A percentile compares a stretch with the other conserved stretches of the same genome.
These are phyloP conservation scores for Aplocera efformata DNA, from an alignment of 2,888 invertebrate genomes.

Conservation along the genomic window DNA sequence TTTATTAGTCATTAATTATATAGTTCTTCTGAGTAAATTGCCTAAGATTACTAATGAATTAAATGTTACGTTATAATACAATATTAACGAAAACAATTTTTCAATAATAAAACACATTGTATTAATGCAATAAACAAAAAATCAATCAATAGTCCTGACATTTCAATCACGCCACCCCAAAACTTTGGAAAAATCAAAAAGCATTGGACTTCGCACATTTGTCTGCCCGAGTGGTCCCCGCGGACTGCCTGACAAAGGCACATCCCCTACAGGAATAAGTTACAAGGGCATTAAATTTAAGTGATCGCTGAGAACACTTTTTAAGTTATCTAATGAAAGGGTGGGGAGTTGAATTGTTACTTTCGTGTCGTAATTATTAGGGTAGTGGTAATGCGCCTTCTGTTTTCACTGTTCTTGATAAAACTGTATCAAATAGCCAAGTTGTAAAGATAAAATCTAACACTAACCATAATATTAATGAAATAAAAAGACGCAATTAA, in stretches of 20 bases:
- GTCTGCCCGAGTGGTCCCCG: constrained; percentile 26
- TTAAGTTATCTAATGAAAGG: constrained; percentile 44
- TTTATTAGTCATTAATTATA: too few relatives aligned
- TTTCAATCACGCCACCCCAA: constrained; percentile 23
- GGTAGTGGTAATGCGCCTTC: not conserved
- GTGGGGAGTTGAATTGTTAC: constrained; percentile 20
- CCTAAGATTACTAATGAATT: too few relatives aligned
- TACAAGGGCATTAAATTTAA: constrained; percentile 71
- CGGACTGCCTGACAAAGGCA: constrained; percentile 55
- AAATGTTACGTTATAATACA: too few relatives aligned
- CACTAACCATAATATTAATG: too few relatives aligned
- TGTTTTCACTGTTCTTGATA: too few relatives aligned
- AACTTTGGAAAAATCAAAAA: constrained; percentile 19
- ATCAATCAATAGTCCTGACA: constrained; percentile 17
- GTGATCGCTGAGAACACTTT: constrained; percentile 65
- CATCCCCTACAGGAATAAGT: constrained; percentile 54
- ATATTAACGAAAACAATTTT: too few relatives aligned
- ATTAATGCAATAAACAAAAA: not conserved
- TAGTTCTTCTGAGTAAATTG: too few relatives aligned
- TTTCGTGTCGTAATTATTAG: constrained; percentile 16
- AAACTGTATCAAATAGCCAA: too few relatives aligned
- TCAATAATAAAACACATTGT: too few relatives aligned
- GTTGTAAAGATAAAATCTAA: too few relatives aligned
- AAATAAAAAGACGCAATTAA: too few relatives aligned
- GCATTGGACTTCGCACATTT: constrained; percentile 29